Base-by-base conservation (phyloP, 2,797 vertebrate species). In the Crocidura indochinensis region DNA sequence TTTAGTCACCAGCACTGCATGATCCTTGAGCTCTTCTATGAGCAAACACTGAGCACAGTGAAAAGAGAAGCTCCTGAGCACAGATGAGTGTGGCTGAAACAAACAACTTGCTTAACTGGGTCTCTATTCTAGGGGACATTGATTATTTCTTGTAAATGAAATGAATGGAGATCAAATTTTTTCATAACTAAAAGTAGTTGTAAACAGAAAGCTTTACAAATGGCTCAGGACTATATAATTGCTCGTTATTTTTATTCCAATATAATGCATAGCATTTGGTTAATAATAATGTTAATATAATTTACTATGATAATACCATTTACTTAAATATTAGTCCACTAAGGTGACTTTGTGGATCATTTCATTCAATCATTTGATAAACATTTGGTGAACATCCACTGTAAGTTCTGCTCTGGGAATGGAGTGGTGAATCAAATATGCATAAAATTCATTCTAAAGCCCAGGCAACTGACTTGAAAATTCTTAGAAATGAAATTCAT, bases 81-180 rank as follows among this genome's bases (percentile, higher is more conserved):
- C 51, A 10, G 51, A 10, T 51, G 51, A 51, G 56, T 60, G 56
- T 20, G 56, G 19, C 17, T 8, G 4, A 60, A 60, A 20, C 56
- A 60, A 60, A 20, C 56, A 60, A 60, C 19, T 20, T 60, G 17
- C 17, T 20, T 20, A 17, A 60, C 14, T 60, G 17, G 56, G 38
- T 87, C 15, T 68, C 27, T 84, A 72, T 79, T 69, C 68, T 64
- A 78, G 12, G 22, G 26, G 26, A 20, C 67, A 79, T 84, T 65
- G 29, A 53, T 12, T 87, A 67, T 90, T 84, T 77, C 56, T 79
- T 79, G 22, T 84, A 83, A 91, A 89, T 10, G 71, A 60, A 56
- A 67, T 83, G 78, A 91, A 15, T 84, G 27, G 79, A 56, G 83
- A 90, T 60, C 20, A 20, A 60, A 60, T 60, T 20, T 20, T 60